Evolutionary conservation across 2,797 vertebrate species (phyloP).

Genomic region (Acanthurus lineatus): DNA sequence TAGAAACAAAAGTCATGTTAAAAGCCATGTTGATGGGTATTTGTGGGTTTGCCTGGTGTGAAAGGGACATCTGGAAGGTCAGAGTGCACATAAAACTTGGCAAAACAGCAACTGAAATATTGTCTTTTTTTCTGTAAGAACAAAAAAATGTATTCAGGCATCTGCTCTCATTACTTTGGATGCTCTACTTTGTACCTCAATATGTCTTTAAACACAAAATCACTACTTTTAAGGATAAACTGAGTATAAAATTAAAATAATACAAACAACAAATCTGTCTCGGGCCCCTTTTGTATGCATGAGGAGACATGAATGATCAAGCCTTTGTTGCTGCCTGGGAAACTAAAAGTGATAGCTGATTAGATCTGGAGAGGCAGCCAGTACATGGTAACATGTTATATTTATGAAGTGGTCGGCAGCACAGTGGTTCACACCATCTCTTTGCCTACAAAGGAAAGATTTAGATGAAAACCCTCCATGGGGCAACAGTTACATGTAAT

Average conservation of each 20-base stretch:
- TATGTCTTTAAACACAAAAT: neutral
- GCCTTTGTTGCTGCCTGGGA: constrained; percentile 22
- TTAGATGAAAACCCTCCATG: constrained; percentile 25
- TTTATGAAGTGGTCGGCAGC: constrained; percentile 28
- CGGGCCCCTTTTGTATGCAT: neutral
- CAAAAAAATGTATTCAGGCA: neutral
- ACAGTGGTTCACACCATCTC: constrained; percentile 7
- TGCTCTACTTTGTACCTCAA: neutral
- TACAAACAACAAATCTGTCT: neutral
- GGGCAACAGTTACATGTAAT: constrained; percentile 28
- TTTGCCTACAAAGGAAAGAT: constrained; percentile 24
- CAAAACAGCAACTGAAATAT: neutral
- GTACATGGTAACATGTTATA: constrained; percentile 22
- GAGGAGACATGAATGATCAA: constrained; percentile 13
- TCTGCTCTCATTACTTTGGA: neutral
- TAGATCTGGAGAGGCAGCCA: neutral
- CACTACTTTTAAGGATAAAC: neutral
- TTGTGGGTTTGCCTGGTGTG: too few species aligned
- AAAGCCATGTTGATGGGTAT: too few species aligned
- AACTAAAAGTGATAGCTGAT: constrained; percentile 6
- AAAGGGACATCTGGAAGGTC: too few species aligned
- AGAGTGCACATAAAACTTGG: too few species aligned
- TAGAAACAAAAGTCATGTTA: too few species aligned
- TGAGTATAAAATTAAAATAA: neutral
- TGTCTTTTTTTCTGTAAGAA: neutral